phyloP scores from a whole-genome alignment of 2,797 vertebrate species.

The Macrochelys suwanniensis region DNA sequence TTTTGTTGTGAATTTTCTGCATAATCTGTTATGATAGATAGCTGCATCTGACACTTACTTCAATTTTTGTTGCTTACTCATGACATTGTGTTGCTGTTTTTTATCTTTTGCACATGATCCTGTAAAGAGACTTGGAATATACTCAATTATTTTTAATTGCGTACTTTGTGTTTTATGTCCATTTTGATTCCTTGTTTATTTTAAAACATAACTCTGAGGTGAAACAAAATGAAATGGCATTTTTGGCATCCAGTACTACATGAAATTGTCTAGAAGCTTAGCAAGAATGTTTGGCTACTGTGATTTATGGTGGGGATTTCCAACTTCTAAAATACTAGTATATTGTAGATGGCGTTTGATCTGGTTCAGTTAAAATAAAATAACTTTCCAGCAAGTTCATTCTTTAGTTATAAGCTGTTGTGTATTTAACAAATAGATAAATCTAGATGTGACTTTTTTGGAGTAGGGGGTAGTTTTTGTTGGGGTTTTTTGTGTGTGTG shows the following conservation, averaged over 20 bases:
- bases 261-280: conserved; percentile 68
- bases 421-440: conserved; percentile 62
- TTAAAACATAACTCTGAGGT: conserved; percentile 44
- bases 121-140: background rate
- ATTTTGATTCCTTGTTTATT: conserved; percentile 56
- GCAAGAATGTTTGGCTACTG: conserved; percentile 63
- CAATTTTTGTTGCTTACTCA: background rate
- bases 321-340: conserved; percentile 62
- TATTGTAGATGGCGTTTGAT: conserved; percentile 56
- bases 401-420: conserved; percentile 57
- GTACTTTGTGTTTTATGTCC: conserved; percentile 23
- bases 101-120: conserved; percentile 28
- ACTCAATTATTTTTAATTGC: conserved; percentile 25
- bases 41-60: background rate
- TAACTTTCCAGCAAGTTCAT: conserved; percentile 65
- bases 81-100: background rate
- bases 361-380: conserved; percentile 67
- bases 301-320: conserved; percentile 79
- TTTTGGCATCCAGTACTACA: conserved; percentile 63
- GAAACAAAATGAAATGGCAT: conserved; percentile 63
- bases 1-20: background rate
- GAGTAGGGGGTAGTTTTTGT: background rate
- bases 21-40: background rate
- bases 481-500: background rate
- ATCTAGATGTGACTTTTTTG: conserved; percentile 7